Percentiles rank a stretch among this genome's conserved stretches.
phyloP scores from a whole-genome alignment of 2,797 vertebrate genomes.

The Saxicola maurus region DNA sequence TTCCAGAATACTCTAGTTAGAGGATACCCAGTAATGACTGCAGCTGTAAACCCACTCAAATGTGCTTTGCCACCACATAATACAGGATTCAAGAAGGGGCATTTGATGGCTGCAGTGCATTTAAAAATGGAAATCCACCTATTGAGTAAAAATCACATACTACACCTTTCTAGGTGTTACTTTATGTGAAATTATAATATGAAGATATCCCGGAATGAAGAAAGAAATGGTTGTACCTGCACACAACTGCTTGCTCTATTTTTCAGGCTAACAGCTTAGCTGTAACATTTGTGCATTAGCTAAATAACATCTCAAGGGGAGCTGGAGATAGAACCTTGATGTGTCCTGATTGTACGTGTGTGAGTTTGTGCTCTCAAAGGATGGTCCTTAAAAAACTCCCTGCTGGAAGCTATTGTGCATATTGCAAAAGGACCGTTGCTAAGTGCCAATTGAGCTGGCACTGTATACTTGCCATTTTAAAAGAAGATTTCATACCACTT shows the following conservation, averaged over 20 bases:
- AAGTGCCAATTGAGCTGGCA: conserved; percentile 79
- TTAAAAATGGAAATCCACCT: conserved; percentile 43
- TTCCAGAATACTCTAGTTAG: conserved; percentile 23
- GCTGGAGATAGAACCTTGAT: conserved; percentile 74
- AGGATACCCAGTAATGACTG: conserved; percentile 30
- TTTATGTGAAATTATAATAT: conserved; percentile 38
- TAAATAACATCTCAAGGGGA: conserved; percentile 79
- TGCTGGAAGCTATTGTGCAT: conserved; percentile 79
- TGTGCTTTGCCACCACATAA: conserved; percentile 9
- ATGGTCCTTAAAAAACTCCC: conserved; percentile 78
- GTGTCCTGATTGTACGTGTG: conserved; percentile 76
- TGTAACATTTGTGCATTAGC: conserved; percentile 75
- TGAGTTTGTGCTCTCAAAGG: conserved; percentile 76
- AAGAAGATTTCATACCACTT: conserved; percentile 80
- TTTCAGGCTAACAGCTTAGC: conserved; percentile 65
- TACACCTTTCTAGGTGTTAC: conserved; percentile 37
- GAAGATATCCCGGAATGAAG: conserved; percentile 44
- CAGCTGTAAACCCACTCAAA: conserved; percentile 6
- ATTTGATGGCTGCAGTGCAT: conserved; percentile 32
- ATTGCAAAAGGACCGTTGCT: conserved; percentile 76
- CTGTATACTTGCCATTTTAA: conserved; percentile 80
- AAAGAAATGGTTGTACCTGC: conserved; percentile 50
- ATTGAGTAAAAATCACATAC: conserved; percentile 43
- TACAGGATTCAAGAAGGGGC: conserved; percentile 27
- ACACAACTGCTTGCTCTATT: conserved; percentile 54